Percentiles rank a stretch among this genome's conserved stretches.
Evolutionary conservation across 2,797 vertebrate genomes (phyloP).

Genomic region (Sebastolobus altivelis): DNA sequence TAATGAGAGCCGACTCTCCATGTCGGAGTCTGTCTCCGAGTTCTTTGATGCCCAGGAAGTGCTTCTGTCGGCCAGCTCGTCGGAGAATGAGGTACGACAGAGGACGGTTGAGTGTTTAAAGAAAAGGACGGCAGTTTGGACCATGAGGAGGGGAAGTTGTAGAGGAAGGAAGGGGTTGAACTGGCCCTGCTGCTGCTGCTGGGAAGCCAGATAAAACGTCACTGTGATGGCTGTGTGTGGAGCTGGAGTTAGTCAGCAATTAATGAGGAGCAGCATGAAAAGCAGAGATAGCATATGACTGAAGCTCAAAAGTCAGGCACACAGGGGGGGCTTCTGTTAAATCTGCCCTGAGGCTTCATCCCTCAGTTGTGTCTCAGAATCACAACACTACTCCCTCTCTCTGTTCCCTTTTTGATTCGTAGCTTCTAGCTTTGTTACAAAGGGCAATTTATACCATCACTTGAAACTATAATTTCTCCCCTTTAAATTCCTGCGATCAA

Average conservation of each 20-base stretch:
- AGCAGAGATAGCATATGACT: conserved; percentile 40
- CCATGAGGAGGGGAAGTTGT: not conserved
- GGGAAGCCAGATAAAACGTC: conserved; percentile 45
- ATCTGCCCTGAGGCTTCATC: conserved; percentile 6
- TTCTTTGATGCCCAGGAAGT: conserved; percentile 99
- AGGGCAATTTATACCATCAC: conserved; percentile 26
- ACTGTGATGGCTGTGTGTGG: conserved; percentile 18
- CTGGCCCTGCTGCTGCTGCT: conserved; percentile 27
- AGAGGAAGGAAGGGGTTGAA: conserved; percentile 26
- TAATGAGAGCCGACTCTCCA: conserved; percentile 97
- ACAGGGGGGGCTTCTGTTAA: conserved; percentile 13
- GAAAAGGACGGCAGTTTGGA: conserved; percentile 1
- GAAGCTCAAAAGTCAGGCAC: conserved; percentile 24
- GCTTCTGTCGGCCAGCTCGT: conserved; percentile 97
- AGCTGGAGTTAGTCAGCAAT: conserved; percentile 55
- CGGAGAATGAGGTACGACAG: conserved; percentile 94
- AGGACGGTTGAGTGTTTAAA: not conserved
- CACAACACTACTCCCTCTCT: conserved; percentile 4
- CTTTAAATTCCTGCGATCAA: conserved; percentile 42
- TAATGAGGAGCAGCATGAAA: conserved; percentile 51
- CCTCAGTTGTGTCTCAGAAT: conserved; percentile 23
- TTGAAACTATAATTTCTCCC: conserved; percentile 18
- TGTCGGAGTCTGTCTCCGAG: conserved; percentile 99
- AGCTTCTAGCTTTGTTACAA: conserved; percentile 41
- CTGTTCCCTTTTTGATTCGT: conserved; percentile 21